These are phyloP conservation scores for Magallana nippona DNA, from an alignment of 2,888 invertebrate genomes.

Conservation along the genomic window DNA sequence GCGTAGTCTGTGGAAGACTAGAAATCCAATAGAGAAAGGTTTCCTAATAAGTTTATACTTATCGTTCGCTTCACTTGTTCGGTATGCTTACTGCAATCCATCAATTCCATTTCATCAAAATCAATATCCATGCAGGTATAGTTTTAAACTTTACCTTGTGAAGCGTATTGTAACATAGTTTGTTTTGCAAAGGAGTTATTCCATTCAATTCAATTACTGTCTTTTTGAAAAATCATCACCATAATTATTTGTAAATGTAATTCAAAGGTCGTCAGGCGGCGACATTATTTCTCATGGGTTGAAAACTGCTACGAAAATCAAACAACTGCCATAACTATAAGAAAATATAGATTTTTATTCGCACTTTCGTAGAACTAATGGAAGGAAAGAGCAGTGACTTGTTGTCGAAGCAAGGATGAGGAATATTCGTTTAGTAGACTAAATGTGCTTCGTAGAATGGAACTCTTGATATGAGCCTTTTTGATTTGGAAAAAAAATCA, in stretches of 20 bases:
- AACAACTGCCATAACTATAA: not conserved
- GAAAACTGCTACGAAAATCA: constrained; percentile 29
- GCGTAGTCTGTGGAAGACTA: not conserved
- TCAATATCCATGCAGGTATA: not conserved
- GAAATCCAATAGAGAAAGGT: constrained; percentile 7
- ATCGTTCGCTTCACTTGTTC: constrained; percentile 1
- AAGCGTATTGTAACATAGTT: no score
- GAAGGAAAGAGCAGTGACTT: constrained; percentile 9
- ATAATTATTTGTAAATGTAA: not conserved
- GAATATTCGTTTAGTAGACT: not conserved
- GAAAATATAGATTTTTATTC: constrained; percentile 24
- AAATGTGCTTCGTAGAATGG: not conserved
- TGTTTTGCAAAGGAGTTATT: no score
- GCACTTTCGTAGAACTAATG: not conserved
- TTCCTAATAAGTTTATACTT: not conserved
- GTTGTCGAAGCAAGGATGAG: not conserved
- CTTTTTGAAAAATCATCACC: not conserved
- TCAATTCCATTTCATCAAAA: not conserved
- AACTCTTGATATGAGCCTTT: not conserved
- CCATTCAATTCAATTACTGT: no score
- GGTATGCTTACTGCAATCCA: not conserved
- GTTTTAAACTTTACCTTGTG: not conserved
- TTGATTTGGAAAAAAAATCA: not conserved
- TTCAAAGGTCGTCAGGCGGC: not conserved
- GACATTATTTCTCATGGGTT: not conserved